A percentile compares a stretch with the other conserved stretches of the same genome.
These are phyloP conservation scores for Himalopsyche anomala DNA, from an alignment of 2,888 invertebrate species.

Conservation along the genomic window DNA sequence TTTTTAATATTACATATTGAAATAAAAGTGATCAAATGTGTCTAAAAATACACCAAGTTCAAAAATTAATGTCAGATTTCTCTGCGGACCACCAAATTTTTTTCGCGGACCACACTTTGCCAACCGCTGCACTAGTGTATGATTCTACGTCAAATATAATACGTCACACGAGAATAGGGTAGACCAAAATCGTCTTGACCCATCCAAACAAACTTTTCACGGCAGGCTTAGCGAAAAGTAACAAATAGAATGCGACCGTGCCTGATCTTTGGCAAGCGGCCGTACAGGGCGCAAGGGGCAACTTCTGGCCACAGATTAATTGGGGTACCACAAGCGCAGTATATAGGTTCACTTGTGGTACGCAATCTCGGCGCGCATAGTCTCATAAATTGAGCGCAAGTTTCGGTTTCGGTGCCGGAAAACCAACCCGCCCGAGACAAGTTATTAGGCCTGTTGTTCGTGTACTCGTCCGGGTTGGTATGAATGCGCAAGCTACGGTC, in stretches of 20 bases:
- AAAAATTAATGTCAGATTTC: no score
- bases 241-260: slow-evolving; percentile 17
- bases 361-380: slow-evolving; percentile 55
- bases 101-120: no score
- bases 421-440: slow-evolving; percentile 54
- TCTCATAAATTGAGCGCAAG: slow-evolving; percentile 58
- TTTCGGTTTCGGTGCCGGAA: slow-evolving; percentile 56
- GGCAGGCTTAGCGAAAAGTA: slow-evolving; percentile 24
- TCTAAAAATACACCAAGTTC: no score
- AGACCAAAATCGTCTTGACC: slow-evolving; percentile 28
- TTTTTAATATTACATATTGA: no score
- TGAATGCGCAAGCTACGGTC: neutral
- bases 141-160: neutral
- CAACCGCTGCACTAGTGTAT: no score
- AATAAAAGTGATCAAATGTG: no score
- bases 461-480: neutral
- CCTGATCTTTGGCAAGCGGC: slow-evolving; percentile 18
- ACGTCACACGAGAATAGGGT: neutral
- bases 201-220: neutral
- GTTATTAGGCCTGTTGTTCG: slow-evolving; percentile 49
- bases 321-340: slow-evolving; percentile 35
- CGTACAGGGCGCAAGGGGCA: neutral
- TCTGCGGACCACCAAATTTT: no score
- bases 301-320: slow-evolving; percentile 42
- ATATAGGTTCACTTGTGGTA: slow-evolving; percentile 26